These are phyloP conservation scores for Plectropomus leopardus DNA, from an alignment of 2,113 vertebrate species.

Conservation along the genomic window DNA sequence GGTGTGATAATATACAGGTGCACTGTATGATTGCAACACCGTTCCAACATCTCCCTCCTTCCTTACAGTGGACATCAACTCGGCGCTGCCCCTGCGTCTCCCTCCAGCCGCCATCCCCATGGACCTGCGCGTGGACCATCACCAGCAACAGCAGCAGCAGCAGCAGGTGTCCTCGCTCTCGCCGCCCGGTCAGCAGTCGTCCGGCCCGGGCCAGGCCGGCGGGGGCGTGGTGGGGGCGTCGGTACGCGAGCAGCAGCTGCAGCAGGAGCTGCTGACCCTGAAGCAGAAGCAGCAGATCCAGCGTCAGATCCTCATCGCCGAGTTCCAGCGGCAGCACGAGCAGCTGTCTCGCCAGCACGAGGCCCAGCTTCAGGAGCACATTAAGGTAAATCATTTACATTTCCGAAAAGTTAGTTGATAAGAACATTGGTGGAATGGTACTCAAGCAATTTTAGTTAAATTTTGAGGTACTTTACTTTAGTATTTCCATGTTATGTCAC, in stretches of 20 bases:
- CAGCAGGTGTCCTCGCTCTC: slow-evolving; percentile 89
- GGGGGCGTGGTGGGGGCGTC: slow-evolving; percentile 69
- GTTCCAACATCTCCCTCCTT: slow-evolving; percentile 3
- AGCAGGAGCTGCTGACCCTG: slow-evolving; percentile 95
- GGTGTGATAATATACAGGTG: too few relatives aligned
- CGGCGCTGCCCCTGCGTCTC: slow-evolving; percentile 93
- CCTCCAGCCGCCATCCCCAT: slow-evolving; percentile 93
- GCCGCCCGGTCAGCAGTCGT: slow-evolving; percentile 70
- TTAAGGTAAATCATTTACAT: slow-evolving; percentile 85
- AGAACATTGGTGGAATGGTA: background rate
- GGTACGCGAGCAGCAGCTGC: slow-evolving; percentile 94
- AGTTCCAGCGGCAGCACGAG: slow-evolving; percentile 98
- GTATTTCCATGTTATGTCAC: too few relatives aligned
- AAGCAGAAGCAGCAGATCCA: slow-evolving; percentile 99
- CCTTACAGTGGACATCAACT: slow-evolving; percentile 92
- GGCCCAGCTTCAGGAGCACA: slow-evolving; percentile 97
- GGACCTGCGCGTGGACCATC: slow-evolving; percentile 93
- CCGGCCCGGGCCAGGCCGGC: slow-evolving; percentile 42
- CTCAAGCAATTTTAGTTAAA: too few relatives aligned
- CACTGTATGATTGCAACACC: background rate
- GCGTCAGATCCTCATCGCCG: slow-evolving; percentile 95
- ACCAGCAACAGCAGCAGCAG: slow-evolving; percentile 88
- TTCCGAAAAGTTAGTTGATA: background rate
- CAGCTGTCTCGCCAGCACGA: slow-evolving; percentile 98
- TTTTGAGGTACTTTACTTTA: too few relatives aligned